These are phyloP conservation scores for Abrostola tripartita DNA, from an alignment of 2,888 invertebrate species.

Conservation along the genomic window DNA sequence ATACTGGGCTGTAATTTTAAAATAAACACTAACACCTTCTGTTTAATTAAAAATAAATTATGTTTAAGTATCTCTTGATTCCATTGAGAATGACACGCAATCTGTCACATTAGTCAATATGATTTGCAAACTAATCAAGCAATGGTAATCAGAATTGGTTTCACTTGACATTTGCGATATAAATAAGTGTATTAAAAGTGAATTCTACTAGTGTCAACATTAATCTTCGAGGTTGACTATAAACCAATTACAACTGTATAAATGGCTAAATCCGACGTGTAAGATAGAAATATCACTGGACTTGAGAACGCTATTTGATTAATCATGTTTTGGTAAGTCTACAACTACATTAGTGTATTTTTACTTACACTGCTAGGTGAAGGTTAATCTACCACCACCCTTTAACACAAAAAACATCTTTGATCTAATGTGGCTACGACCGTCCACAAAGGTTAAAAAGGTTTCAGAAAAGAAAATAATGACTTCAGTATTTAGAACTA, in stretches of 20 bases:
- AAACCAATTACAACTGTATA: background rate
- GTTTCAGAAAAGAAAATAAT: too few relatives aligned
- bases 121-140: constrained; percentile 28
- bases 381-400: too few relatives aligned
- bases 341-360: too few relatives aligned
- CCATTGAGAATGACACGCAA: constrained; percentile 2
- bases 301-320: background rate
- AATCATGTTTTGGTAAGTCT: too few relatives aligned
- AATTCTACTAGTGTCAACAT: constrained; percentile 26
- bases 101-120: constrained; percentile 10
- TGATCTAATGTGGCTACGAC: too few relatives aligned
- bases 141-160: constrained; percentile 30
- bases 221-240: constrained; percentile 10
- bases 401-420: too few relatives aligned
- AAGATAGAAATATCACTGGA: background rate
- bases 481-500: too few relatives aligned
- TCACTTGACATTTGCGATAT: constrained; percentile 40
- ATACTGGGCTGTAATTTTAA: background rate
- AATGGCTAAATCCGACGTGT: background rate
- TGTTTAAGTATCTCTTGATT: constrained; percentile 1
- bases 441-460: too few relatives aligned
- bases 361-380: too few relatives aligned
- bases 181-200: constrained; percentile 20
- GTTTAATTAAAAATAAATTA: constrained; percentile 14
- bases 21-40: background rate